Evolutionary conservation across 2,888 invertebrate genomes (phyloP).

Genomic region (Agonopterix heracliana): DNA sequence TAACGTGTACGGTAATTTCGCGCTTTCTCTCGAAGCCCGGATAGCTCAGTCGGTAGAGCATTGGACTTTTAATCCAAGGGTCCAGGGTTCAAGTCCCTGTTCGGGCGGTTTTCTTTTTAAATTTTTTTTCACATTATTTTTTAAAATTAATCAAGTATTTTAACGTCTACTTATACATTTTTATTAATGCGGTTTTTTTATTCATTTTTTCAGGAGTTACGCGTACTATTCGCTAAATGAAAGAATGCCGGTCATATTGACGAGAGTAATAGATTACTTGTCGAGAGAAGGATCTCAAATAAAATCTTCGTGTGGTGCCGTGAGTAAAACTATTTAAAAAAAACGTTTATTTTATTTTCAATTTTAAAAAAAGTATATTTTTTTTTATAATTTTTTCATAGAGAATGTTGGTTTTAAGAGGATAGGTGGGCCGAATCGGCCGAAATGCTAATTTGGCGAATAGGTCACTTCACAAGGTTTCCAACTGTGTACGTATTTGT

Average conservation of each 20-base stretch:
- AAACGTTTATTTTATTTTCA: too few relatives aligned
- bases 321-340: not conserved
- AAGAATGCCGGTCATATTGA: constrained; percentile 91
- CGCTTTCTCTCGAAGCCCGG: constrained; percentile 57
- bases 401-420: too few relatives aligned
- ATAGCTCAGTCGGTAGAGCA: constrained; percentile 86
- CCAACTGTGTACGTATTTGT: too few relatives aligned
- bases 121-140: constrained; percentile 10
- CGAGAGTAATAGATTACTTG: constrained; percentile 88
- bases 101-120: constrained; percentile 72
- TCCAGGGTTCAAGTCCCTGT: constrained; percentile 87
- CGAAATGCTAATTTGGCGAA: too few relatives aligned
- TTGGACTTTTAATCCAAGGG: constrained; percentile 87
- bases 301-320: not conserved
- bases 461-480: too few relatives aligned
- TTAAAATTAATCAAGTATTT: not conserved
- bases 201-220: constrained; percentile 81
- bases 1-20: constrained; percentile 29
- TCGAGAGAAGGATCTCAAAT: constrained; percentile 55
- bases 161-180: not conserved
- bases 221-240: constrained; percentile 91
- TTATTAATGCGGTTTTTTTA: not conserved
- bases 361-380: too few relatives aligned
- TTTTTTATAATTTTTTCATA: too few relatives aligned
- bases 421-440: too few relatives aligned